These are phyloP conservation scores for Molossus molossus DNA, from an alignment of 2,797 vertebrate species.

Conservation along the genomic window DNA sequence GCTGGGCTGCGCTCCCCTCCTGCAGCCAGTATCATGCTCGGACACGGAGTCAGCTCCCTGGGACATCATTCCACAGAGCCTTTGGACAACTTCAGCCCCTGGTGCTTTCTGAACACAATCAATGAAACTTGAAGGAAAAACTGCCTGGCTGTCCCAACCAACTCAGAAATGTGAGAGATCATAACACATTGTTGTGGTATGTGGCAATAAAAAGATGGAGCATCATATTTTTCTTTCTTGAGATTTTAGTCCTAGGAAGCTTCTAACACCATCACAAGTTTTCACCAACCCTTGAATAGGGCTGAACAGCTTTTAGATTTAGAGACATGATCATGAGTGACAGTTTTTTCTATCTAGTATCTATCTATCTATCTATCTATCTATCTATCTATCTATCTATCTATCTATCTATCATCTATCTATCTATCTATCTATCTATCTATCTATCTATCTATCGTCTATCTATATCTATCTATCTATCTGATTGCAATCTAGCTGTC, in stretches of 20 bases:
- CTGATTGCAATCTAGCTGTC: neutral
- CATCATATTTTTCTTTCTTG: slow-evolving; percentile 21
- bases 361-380: neutral
- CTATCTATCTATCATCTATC: neutral
- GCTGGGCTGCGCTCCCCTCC: neutral
- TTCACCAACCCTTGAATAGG: slow-evolving; percentile 12
- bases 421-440: neutral
- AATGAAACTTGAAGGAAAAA: neutral
- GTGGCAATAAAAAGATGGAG: slow-evolving; percentile 34
- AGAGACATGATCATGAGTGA: neutral
- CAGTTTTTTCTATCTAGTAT: neutral
- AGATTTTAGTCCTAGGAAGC: slow-evolving; percentile 32
- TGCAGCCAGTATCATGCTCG: neutral
- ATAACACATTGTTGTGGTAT: slow-evolving; percentile 39
- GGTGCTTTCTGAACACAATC: neutral
- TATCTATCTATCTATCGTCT: neutral
- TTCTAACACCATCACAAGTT: neutral
- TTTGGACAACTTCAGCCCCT: neutral
- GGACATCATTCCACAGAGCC: neutral
- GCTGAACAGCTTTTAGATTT: neutral
- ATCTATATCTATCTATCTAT: neutral
- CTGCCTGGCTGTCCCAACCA: neutral
- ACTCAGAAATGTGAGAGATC: slow-evolving; percentile 1
- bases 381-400: neutral
- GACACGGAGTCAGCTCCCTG: neutral